These are phyloP conservation scores for Anarrhichthys ocellatus DNA, from an alignment of 2,113 vertebrate genomes.

Conservation along the genomic window DNA sequence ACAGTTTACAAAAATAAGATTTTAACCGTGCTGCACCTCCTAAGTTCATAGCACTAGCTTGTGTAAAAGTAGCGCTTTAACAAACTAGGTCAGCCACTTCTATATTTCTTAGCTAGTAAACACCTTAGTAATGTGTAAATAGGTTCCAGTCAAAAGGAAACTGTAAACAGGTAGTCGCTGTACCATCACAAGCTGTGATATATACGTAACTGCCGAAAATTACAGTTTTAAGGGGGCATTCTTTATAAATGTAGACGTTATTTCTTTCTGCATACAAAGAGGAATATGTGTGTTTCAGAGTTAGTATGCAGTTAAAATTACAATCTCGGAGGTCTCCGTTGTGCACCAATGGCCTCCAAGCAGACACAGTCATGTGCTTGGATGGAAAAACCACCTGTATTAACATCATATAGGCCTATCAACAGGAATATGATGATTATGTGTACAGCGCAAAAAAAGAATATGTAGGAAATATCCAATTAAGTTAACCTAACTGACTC, in stretches of 20 bases:
- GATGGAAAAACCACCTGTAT: not conserved
- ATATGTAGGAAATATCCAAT: too few species aligned
- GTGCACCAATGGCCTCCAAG: too few species aligned
- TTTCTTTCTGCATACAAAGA: not conserved
- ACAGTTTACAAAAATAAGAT: not conserved
- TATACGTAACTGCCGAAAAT: not conserved
- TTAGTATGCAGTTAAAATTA: not conserved
- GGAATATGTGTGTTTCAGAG: not conserved
- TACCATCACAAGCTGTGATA: not conserved
- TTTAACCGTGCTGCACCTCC: not conserved
- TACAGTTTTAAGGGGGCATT: not conserved
- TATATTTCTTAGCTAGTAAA: too few species aligned
- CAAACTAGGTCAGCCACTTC: not conserved
- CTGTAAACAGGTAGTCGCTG: too few species aligned
- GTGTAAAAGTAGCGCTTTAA: not conserved
- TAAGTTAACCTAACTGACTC: not conserved
- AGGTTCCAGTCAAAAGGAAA: not conserved
- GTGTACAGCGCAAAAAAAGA: too few species aligned
- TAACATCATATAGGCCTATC: not conserved
- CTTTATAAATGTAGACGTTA: not conserved
- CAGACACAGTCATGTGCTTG: too few species aligned
- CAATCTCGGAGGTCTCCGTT: too few species aligned
- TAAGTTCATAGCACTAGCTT: not conserved
- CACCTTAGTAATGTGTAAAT: not conserved
- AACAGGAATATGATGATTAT: not conserved